Percentiles rank a stretch among this genome's conserved stretches.
These are phyloP conservation scores for Phodopus roborovskii DNA, from an alignment of 2,113 vertebrate genomes.

Conservation along the genomic window DNA sequence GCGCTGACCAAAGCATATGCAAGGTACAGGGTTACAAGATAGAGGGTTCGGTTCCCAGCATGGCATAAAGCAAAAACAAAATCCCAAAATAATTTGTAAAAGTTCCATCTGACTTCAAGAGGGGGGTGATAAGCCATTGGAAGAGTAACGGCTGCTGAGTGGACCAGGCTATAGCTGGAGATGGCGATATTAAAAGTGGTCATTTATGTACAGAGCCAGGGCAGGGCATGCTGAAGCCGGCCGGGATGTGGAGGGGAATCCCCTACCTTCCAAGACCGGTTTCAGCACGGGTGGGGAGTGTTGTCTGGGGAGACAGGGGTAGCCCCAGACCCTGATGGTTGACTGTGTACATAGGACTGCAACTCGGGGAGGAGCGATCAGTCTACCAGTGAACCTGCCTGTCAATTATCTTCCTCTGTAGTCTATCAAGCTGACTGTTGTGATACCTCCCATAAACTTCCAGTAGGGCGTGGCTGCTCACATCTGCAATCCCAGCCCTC, in stretches of 20 bases:
- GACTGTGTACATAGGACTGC: neutral
- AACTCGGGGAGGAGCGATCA: neutral
- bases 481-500: neutral
- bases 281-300: neutral
- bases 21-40: neutral
- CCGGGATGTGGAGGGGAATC: neutral
- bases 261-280: neutral
- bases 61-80: neutral
- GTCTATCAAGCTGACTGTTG: neutral
- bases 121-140: neutral
- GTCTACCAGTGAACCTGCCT: neutral
- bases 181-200: accelerated
- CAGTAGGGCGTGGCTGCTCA: neutral
- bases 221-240: neutral
- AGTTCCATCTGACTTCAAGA: neutral
- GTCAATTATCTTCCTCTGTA: neutral
- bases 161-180: too few species aligned
- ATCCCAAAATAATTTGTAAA: neutral
- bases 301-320: neutral
- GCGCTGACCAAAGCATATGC: neutral
- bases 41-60: neutral
- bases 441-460: neutral
- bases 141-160: neutral
- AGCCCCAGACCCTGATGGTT: neutral
- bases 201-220: neutral